A percentile compares a stretch with the other conserved stretches of the same genome.
Conservation (phyloP, 2,797 vertebrate genomes). For the Setipinna tenuifilis region DNA sequence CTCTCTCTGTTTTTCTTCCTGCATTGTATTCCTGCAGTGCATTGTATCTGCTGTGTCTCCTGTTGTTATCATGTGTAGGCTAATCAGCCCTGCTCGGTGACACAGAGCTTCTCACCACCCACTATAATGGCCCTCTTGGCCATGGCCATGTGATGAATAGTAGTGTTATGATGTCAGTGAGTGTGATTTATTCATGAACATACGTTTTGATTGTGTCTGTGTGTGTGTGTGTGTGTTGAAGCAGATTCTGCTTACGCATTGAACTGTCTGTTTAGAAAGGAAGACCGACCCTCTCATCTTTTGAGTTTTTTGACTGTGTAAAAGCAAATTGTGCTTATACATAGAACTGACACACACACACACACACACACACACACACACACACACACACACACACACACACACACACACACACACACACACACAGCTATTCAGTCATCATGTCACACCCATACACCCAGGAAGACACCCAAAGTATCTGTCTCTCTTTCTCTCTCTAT, state of each 20-base stretch:
- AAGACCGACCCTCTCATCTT: not conserved
- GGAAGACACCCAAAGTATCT: not conserved
- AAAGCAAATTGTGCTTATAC: too few species aligned
- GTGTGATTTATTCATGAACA: not conserved
- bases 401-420: not conserved
- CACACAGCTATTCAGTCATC: not conserved
- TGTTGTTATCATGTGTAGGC: slow-evolving; percentile 24
- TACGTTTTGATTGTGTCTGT: not conserved
- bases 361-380: not conserved
- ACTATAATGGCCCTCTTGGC: not conserved
- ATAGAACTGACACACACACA: too few species aligned
- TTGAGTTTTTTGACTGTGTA: too few species aligned
- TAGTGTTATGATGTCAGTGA: not conserved
- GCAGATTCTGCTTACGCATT: not conserved
- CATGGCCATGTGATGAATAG: not conserved
- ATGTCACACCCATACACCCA: not conserved
- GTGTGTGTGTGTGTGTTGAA: not conserved
- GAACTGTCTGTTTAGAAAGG: not conserved
- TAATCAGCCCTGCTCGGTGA: slow-evolving; percentile 24
- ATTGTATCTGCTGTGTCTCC: not conserved
- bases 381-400: not conserved
- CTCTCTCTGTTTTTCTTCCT: not conserved
- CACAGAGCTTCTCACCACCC: slow-evolving; percentile 20
- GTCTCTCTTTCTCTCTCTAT: not conserved
- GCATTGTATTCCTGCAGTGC: not conserved